Conservation (phyloP, 92 coral and sea anemone species). For the Plumapathes pennacea region DNA sequence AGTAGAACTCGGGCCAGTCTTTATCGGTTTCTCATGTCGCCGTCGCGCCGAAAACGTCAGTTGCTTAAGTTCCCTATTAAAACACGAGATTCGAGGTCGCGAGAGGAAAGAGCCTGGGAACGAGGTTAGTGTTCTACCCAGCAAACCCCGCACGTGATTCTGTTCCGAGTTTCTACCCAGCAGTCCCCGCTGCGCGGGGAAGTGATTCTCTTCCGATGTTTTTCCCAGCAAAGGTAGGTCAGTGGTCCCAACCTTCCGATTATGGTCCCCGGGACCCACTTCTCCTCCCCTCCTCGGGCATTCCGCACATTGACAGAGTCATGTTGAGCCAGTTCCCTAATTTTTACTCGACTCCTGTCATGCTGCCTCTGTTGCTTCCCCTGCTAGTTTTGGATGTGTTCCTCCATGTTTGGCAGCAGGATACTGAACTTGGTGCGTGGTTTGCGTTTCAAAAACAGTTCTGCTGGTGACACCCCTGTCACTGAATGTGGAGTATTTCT, state of each 20-base stretch:
- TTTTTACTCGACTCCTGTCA: slow-evolving; percentile 12
- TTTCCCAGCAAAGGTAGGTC: no score
- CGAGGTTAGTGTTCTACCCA: no score
- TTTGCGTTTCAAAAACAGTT: slow-evolving; percentile 45
- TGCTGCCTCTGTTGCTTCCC: slow-evolving; percentile 24
- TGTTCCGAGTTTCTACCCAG: no score
- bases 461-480: slow-evolving; percentile 28
- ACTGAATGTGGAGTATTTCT: slow-evolving; percentile 43
- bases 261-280: slow-evolving; percentile 39
- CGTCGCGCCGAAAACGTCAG: no score
- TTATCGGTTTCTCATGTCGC: no score
- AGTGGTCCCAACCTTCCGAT: slow-evolving; percentile 30
- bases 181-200: no score
- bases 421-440: slow-evolving; percentile 26
- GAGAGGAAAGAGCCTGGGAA: no score
- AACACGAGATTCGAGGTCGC: no score
- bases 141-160: no score
- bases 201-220: no score
- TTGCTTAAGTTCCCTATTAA: no score
- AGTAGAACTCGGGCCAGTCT: no score
- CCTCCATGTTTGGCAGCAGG: slow-evolving; percentile 26
- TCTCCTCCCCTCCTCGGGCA: slow-evolving; percentile 32
- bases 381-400: slow-evolving; percentile 30
- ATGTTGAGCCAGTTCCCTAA: slow-evolving; percentile 28
- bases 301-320: slow-evolving; percentile 42